Evolutionary conservation across 2,797 vertebrate species (phyloP).

Genomic region (Acipenser transmontanus): DNA sequence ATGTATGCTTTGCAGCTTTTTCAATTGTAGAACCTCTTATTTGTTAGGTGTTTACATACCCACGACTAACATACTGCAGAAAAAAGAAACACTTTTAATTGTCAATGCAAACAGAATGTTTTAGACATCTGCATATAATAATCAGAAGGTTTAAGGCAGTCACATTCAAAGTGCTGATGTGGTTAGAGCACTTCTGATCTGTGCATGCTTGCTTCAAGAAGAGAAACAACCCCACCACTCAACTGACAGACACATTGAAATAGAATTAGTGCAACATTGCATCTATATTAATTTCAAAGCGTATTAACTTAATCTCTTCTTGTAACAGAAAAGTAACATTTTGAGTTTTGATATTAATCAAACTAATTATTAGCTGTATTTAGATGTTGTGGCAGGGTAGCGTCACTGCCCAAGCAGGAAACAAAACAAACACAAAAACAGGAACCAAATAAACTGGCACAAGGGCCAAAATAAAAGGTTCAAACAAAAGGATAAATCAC

Average conservation of each 20-base stretch:
- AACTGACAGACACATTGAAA: conserved; percentile 34
- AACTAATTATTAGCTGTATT: too few species aligned
- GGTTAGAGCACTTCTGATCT: conserved; percentile 46
- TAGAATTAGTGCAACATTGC: conserved; percentile 7
- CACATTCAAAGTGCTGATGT: conserved; percentile 57
- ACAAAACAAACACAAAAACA: too few species aligned
- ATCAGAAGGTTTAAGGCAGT: conserved; percentile 38
- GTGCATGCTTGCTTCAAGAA: conserved; percentile 37
- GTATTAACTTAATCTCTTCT: too few species aligned
- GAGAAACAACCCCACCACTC: conserved; percentile 37
- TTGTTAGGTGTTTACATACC: conserved; percentile 35
- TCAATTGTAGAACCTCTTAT: conserved; percentile 18
- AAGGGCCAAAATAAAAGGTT: too few species aligned
- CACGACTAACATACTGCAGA: conserved; percentile 29
- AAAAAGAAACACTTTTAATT: conserved; percentile 40
- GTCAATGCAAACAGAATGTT: conserved; percentile 45
- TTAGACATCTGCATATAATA: conserved; percentile 66
- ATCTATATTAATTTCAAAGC: too few species aligned
- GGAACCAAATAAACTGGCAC: too few species aligned
- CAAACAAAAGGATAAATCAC: too few species aligned
- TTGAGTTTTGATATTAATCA: too few species aligned
- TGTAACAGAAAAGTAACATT: too few species aligned
- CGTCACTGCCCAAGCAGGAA: too few species aligned
- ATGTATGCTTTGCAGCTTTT: conserved; percentile 23
- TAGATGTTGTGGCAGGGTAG: too few species aligned